Conservation (phyloP, 2,797 vertebrate genomes). For the Acrocephalus scirpaceus region DNA sequence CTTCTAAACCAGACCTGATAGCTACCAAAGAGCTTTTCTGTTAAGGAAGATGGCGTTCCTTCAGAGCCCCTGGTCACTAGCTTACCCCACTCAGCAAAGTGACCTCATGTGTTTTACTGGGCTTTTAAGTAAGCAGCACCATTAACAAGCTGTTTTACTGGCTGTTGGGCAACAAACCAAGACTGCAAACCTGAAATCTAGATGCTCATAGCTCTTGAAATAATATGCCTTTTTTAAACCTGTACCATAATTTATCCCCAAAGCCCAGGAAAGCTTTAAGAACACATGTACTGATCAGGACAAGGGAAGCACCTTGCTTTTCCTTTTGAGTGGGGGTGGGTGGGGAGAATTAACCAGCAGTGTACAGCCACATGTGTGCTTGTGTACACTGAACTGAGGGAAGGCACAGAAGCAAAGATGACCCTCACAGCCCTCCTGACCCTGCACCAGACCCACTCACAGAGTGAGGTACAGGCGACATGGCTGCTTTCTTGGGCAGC, state of each 20-base stretch:
- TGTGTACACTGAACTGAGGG: background rate
- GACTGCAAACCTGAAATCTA: background rate
- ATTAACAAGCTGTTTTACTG: background rate
- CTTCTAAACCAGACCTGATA: background rate
- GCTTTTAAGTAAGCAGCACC: background rate
- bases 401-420: background rate
- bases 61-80: background rate
- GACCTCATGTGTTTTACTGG: accelerated
- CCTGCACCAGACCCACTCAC: background rate
- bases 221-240: background rate
- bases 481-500: accelerated
- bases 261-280: background rate
- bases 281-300: accelerated
- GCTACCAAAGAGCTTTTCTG: background rate
- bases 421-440: background rate
- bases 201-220: background rate
- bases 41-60: background rate
- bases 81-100: background rate
- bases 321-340: accelerated
- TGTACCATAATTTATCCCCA: background rate
- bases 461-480: accelerated
- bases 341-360: background rate
- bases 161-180: background rate
- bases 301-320: background rate
- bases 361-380: accelerated